These are phyloP conservation scores for Rhinoraja longicauda DNA, from an alignment of 2,797 vertebrate species.

Conservation along the genomic window DNA sequence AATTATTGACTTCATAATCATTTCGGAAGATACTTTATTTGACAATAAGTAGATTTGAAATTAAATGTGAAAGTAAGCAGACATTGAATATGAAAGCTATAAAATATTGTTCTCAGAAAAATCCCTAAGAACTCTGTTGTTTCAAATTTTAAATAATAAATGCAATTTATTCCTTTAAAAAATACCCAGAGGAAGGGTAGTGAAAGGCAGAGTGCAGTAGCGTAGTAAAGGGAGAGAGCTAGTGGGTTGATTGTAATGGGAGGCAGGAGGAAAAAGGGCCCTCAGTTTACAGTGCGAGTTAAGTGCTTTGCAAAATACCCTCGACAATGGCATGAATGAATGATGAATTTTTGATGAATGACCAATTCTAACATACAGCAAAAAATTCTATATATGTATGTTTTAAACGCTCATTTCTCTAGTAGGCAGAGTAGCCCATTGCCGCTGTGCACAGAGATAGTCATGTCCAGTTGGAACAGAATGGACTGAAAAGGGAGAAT, in stretches of 20 bases:
- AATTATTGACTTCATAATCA: constrained; percentile 5
- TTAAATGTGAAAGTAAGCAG: neutral
- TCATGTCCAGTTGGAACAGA: neutral
- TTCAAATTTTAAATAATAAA: neutral
- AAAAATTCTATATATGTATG: neutral
- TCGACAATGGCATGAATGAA: neutral
- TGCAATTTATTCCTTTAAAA: neutral
- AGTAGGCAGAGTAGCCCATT: neutral
- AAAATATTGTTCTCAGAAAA: neutral
- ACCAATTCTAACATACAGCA: neutral
- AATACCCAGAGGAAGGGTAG: neutral
- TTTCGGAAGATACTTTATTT: neutral
- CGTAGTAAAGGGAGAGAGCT: no score
- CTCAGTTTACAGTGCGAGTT: neutral
- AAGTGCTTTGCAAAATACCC: neutral
- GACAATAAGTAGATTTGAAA: neutral
- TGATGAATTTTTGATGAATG: neutral
- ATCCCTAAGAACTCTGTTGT: no score
- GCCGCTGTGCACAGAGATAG: no score
- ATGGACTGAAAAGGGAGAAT: neutral
- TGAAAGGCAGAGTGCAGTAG: neutral
- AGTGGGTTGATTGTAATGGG: no score
- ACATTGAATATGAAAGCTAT: neutral
- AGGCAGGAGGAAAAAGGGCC: no score
- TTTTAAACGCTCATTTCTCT: neutral